These are phyloP conservation scores for Miltochrista miniata DNA, from an alignment of 2,888 invertebrate species.

Conservation along the genomic window DNA sequence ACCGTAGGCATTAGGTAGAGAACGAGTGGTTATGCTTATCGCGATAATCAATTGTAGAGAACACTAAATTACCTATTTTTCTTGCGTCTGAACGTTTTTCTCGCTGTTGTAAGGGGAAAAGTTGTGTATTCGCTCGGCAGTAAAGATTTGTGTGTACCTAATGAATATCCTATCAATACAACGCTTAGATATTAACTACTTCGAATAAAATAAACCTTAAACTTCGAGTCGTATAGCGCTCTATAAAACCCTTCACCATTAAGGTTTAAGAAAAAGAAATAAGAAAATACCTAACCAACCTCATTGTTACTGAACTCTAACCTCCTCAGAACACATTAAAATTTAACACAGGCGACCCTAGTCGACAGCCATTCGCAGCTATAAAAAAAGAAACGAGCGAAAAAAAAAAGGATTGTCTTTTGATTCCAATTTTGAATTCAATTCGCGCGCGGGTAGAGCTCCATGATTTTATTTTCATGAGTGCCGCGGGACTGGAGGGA, in stretches of 20 bases:
- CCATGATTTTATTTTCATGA: constrained; percentile 84
- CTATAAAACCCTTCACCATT: constrained; percentile 8
- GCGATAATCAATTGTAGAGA: too few relatives aligned
- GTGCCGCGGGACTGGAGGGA: constrained; percentile 59
- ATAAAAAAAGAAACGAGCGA: constrained; percentile 62
- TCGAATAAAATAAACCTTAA: constrained; percentile 5
- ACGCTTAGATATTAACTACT: constrained; percentile 5
- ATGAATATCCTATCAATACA: neutral
- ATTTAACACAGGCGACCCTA: constrained; percentile 68
- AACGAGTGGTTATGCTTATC: too few relatives aligned
- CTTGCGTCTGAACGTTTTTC: too few relatives aligned
- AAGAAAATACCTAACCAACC: constrained; percentile 21
- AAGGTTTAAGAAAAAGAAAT: constrained; percentile 17
- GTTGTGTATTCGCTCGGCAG: too few relatives aligned
- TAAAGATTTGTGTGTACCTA: too few relatives aligned
- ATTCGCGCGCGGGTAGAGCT: constrained; percentile 73
- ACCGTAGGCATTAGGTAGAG: too few relatives aligned
- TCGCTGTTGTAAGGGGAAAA: too few relatives aligned
- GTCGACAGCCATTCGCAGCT: constrained; percentile 66
- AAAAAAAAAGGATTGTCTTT: constrained; percentile 75
- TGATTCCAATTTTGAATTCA: constrained; percentile 82
- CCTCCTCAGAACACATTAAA: constrained; percentile 61
- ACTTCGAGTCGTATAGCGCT: neutral
- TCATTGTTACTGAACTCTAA: constrained; percentile 37
- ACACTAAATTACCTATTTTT: too few relatives aligned